These are phyloP conservation scores for Crotalus helleri DNA, from an alignment of 2,113 vertebrate species.

Conservation along the genomic window DNA sequence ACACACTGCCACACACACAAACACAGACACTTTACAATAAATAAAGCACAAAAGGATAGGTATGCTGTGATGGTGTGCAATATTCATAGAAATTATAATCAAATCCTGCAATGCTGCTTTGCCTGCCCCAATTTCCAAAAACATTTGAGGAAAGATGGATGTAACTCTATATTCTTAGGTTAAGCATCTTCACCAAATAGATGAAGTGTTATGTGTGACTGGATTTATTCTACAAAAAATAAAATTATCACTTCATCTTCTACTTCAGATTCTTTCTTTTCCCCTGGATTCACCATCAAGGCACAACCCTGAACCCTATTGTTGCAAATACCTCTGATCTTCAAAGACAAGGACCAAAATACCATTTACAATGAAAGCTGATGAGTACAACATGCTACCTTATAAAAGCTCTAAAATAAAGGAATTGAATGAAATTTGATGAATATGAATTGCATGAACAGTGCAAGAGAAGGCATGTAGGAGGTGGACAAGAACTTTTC, in stretches of 20 bases:
- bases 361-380: not conserved
- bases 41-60: not conserved
- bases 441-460: not conserved
- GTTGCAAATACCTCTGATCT: not conserved
- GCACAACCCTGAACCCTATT: not conserved
- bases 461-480: not conserved
- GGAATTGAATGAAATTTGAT: not conserved
- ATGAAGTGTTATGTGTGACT: not conserved
- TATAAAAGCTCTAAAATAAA: not conserved
- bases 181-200: not conserved
- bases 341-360: not conserved
- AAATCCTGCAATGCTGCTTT: not conserved
- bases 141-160: not conserved
- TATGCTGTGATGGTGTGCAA: not conserved
- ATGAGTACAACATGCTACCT: not conserved
- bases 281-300: not conserved
- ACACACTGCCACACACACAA: not conserved
- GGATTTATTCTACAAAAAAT: not conserved
- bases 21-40: not conserved
- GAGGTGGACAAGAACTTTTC: not conserved
- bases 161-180: not conserved
- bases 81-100: not conserved
- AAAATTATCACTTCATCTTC: not conserved
- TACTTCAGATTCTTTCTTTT: not conserved
- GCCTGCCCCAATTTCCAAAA: not conserved